These are phyloP conservation scores for Calameuta idolon DNA, from an alignment of 2,888 invertebrate species.

Conservation along the genomic window DNA sequence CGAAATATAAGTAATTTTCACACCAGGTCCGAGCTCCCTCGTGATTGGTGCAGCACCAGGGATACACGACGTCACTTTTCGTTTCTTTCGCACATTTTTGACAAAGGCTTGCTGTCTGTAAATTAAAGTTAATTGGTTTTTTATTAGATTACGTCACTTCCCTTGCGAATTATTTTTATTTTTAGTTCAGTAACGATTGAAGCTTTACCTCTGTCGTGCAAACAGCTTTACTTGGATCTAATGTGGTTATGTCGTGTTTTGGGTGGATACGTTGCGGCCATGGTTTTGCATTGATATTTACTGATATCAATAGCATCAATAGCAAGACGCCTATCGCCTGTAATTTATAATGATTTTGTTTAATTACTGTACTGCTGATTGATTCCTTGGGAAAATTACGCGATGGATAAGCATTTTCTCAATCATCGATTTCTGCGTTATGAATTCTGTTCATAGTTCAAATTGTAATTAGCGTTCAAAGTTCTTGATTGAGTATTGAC, in stretches of 20 bases:
- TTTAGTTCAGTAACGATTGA: not conserved
- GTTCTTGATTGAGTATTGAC: not conserved
- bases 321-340: conserved; percentile 17
- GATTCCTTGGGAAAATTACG: not conserved
- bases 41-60: conserved; percentile 38
- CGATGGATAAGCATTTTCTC: not conserved
- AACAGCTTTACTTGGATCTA: conserved; percentile 26
- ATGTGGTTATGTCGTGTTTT: conserved; percentile 24
- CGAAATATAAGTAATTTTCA: conserved; percentile 29
- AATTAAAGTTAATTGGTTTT: not conserved
- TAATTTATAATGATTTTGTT: not conserved
- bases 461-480: not conserved
- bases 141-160: not conserved
- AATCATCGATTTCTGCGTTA: not conserved
- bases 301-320: conserved; percentile 18
- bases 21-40: conserved; percentile 37
- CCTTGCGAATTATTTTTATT: not conserved
- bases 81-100: conserved; percentile 1
- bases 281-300: conserved; percentile 18
- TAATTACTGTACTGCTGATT: not conserved
- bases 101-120: not conserved
- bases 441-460: not conserved
- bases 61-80: conserved; percentile 19
- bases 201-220: conserved; percentile 30
- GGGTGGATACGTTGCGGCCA: conserved; percentile 18